Conservation (phyloP, 2,797 vertebrate species). For the Pitangus sulphuratus region DNA sequence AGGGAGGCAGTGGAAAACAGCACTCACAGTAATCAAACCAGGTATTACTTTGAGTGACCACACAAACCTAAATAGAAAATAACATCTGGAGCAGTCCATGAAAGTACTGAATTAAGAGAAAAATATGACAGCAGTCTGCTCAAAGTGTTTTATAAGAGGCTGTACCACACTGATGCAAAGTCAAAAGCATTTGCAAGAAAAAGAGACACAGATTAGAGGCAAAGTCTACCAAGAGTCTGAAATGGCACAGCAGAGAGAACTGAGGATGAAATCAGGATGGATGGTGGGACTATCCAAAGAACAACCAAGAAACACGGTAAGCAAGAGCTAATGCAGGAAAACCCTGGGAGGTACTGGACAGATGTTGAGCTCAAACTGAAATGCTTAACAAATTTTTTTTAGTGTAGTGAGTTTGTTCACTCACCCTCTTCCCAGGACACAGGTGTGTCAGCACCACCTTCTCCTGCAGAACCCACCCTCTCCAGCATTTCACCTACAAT, state of each 20-base stretch:
- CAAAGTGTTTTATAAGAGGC: background rate
- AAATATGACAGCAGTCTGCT: background rate
- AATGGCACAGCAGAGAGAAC: background rate
- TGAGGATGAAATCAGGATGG: rapidly evolving
- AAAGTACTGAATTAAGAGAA: background rate
- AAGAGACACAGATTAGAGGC: background rate
- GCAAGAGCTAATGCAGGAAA: background rate
- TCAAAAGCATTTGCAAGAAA: background rate
- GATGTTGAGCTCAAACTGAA: background rate
- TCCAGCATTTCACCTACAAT: background rate
- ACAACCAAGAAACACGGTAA: background rate
- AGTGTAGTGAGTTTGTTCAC: background rate
- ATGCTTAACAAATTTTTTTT: background rate
- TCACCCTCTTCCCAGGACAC: background rate
- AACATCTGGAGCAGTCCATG: background rate
- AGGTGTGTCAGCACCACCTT: rapidly evolving
- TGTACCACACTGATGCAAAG: background rate
- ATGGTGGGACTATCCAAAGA: background rate
- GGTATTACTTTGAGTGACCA: background rate
- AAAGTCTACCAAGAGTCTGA: background rate
- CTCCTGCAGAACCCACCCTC: background rate
- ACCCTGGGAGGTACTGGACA: background rate
- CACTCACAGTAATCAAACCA: background rate
- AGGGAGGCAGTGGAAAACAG: background rate
- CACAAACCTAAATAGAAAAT: background rate